Evolutionary conservation across 2,113 vertebrate species (phyloP), one percentile per base, ranked within the genome.

Genomic region (Macquaria australasica): DNA sequence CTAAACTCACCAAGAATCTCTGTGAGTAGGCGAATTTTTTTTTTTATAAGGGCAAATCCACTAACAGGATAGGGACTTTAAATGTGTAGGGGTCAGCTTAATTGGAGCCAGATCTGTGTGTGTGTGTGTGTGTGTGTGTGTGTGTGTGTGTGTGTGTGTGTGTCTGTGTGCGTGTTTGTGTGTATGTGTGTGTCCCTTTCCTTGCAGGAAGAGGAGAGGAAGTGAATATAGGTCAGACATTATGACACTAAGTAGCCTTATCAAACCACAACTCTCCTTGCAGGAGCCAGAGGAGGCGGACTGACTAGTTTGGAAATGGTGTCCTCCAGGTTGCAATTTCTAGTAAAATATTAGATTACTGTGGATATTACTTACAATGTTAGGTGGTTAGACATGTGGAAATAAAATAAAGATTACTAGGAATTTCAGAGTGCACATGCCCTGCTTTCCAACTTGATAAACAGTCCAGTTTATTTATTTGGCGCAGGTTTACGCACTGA

Each of bases 151-250:
- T 43, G 14, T 72, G 25, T 41, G 20, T 62, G 11, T 15, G 0
- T 56, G 3, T 28, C 4, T 60, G 15, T 62, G 15, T 56, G 74
- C 77, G 23, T 71, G 31, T 28, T 68, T 55, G 21, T 63, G 15
- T 74, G 12, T 43, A 18, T 72, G 25, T 77, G 74, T 62, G 73
- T 69, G 51, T 53, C 2, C 62, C 70, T 5, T 63, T 63, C 55
- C 18, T 80, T 45, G 25, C 79, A 84, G 72, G 51, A 73, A 72
- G 56, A 82, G 58, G 23, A 79, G 59, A 89, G 84, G 90, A 92
- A 87, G 79, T 83, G 85, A 84, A 94, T 90, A 85, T 89, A 86
- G 91, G 86, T 92, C 91, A 94, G 79, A 86, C 23, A 82, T 85
- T 74, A 78, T 25, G 73, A 81, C 62, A 68, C 21, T 71, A 87